Conservation (phyloP, 2,113 vertebrate species). For the Laterallus jamaicensis region DNA sequence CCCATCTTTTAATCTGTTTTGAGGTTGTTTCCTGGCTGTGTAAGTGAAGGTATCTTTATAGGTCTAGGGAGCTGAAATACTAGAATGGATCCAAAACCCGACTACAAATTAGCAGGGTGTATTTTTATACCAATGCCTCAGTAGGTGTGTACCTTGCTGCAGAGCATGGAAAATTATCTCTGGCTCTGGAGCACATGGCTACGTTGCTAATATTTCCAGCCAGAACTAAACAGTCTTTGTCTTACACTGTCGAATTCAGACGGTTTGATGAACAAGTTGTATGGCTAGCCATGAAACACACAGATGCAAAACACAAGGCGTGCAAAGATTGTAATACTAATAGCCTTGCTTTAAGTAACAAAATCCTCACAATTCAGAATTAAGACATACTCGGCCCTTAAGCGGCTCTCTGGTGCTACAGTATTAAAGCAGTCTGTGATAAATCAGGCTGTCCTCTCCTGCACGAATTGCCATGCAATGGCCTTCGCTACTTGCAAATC, state of each 20-base stretch:
- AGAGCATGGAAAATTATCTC: background rate
- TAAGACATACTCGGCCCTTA: background rate
- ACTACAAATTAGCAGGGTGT: background rate
- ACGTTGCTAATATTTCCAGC: background rate
- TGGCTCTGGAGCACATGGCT: background rate
- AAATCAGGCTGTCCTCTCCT: background rate
- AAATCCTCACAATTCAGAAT: background rate
- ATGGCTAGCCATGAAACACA: background rate
- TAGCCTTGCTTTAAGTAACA: background rate
- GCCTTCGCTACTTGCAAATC: background rate
- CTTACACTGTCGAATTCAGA: background rate
- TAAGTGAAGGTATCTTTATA: conserved; percentile 10
- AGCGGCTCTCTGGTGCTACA: background rate
- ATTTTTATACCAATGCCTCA: conserved; percentile 3
- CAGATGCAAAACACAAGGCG: background rate
- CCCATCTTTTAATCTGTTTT: conserved; percentile 20
- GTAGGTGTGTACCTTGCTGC: background rate
- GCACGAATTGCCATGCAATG: background rate
- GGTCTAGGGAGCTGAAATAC: background rate
- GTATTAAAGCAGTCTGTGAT: background rate
- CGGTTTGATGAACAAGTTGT: background rate
- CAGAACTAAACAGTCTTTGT: conserved; percentile 12
- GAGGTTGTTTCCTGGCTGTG: background rate
- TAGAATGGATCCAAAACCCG: background rate
- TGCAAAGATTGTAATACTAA: background rate